phyloP scores from a whole-genome alignment of 2,888 invertebrate species.

The Syrista parreyssii region DNA sequence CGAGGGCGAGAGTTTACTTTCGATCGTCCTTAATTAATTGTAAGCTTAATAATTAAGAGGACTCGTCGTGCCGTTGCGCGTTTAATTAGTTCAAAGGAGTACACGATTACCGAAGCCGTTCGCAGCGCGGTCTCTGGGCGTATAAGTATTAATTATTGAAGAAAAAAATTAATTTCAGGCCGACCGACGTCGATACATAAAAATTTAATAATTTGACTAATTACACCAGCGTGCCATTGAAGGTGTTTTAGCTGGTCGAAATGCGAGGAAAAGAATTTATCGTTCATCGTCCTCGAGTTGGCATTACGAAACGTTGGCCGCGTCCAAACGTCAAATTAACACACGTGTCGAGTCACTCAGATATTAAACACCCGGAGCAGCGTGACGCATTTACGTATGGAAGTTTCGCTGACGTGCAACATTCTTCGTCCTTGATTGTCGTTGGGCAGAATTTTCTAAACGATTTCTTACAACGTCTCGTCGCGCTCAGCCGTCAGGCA shows the following conservation, averaged over 20 bases:
- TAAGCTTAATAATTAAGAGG: neutral
- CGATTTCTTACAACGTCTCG: too few species aligned
- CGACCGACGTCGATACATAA: neutral
- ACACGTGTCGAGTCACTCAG: neutral
- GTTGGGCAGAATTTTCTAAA: neutral
- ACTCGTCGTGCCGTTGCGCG: neutral
- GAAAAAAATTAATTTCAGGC: too few species aligned
- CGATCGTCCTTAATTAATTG: neutral
- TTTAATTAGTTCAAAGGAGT: neutral
- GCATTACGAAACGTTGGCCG: neutral
- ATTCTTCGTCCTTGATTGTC: neutral
- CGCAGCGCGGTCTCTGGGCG: neutral
- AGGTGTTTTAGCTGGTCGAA: neutral
- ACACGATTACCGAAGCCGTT: neutral
- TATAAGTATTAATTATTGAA: neutral
- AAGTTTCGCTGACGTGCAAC: too few species aligned
- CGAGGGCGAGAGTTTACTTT: neutral
- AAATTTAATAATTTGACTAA: too few species aligned
- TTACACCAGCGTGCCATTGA: neutral
- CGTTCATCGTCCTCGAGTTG: neutral
- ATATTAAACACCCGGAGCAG: neutral
- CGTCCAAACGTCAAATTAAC: neutral
- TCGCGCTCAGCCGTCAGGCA: too few species aligned
- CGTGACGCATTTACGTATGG: neutral
- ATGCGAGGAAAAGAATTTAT: neutral